Evolutionary conservation across 2,888 invertebrate genomes (phyloP).

Genomic region (Tetrapedia diversipes): DNA sequence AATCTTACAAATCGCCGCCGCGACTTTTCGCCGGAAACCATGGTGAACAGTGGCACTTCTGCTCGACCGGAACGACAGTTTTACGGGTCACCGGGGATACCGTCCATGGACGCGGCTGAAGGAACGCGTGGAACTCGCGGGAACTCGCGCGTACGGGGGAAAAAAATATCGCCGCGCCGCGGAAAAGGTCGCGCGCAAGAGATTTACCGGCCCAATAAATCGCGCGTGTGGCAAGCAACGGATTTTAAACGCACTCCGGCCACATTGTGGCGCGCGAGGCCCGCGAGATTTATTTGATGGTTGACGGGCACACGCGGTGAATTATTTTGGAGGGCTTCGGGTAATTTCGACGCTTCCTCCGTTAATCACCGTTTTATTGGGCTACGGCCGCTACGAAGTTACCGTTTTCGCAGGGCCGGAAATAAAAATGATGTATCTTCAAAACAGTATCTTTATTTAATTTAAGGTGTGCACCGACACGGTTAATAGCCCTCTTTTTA

Average conservation of each 20-base stretch:
- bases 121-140: not conserved
- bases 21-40: slow-evolving; percentile 26
- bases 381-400: too few species aligned
- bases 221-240: not conserved
- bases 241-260: not conserved
- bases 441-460: too few species aligned
- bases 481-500: too few species aligned
- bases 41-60: slow-evolving; percentile 20
- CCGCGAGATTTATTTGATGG: slow-evolving; percentile 8
- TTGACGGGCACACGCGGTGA: not conserved
- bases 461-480: too few species aligned
- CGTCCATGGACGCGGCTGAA: not conserved
- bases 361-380: not conserved
- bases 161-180: not conserved
- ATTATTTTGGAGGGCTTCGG: not conserved
- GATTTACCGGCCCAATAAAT: slow-evolving; percentile 38
- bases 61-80: slow-evolving; percentile 42
- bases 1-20: slow-evolving; percentile 63
- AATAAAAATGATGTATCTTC: too few species aligned
- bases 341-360: not conserved
- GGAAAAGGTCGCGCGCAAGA: slow-evolving; percentile 9
- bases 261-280: not conserved
- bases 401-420: too few species aligned
- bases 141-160: too few species aligned
- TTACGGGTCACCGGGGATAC: slow-evolving; percentile 42